A percentile compares a stretch with the other conserved stretches of the same genome.
Evolutionary conservation across 1,140 invertebrate species (phyloP).

Genomic region (Anastrepha obliqua): DNA sequence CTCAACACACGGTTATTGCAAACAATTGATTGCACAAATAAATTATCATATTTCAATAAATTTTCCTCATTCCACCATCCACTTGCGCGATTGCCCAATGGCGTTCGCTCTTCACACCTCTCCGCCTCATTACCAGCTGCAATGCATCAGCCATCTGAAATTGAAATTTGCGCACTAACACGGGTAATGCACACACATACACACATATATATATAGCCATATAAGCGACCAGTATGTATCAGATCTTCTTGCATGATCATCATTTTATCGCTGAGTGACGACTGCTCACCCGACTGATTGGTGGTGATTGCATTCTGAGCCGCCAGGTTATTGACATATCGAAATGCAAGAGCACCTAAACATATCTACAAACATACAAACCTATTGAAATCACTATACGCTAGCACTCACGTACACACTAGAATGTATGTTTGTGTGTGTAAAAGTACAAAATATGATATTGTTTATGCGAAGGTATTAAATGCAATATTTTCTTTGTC

Average conservation of each 20-base stretch:
- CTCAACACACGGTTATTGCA: slow-evolving; percentile 34
- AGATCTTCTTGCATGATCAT: slow-evolving; percentile 52
- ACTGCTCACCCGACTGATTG: background rate
- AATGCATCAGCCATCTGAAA: slow-evolving; percentile 27
- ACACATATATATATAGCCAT: background rate
- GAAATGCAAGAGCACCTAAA: slow-evolving; percentile 40
- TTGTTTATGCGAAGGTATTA: slow-evolving; percentile 35
- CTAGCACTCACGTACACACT: background rate
- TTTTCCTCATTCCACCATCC: slow-evolving; percentile 22
- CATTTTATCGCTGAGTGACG: slow-evolving; percentile 37
- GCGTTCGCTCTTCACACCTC: background rate
- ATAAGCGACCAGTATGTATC: background rate
- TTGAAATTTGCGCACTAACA: background rate
- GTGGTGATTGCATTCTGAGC: slow-evolving; percentile 43
- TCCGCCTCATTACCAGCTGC: background rate
- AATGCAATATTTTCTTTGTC: slow-evolving; percentile 26
- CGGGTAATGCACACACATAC: background rate
- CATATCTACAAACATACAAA: background rate
- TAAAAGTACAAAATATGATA: background rate
- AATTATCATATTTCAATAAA: slow-evolving; percentile 53
- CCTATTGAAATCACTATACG: background rate
- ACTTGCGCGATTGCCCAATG: slow-evolving; percentile 39
- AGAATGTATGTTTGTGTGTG: background rate
- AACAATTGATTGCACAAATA: slow-evolving; percentile 52
- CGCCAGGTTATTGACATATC: slow-evolving; percentile 46